Percentiles rank a stretch among this genome's conserved stretches.
These are phyloP conservation scores for Pterocles burchelli DNA, from an alignment of 2,113 vertebrate genomes.

Conservation along the genomic window DNA sequence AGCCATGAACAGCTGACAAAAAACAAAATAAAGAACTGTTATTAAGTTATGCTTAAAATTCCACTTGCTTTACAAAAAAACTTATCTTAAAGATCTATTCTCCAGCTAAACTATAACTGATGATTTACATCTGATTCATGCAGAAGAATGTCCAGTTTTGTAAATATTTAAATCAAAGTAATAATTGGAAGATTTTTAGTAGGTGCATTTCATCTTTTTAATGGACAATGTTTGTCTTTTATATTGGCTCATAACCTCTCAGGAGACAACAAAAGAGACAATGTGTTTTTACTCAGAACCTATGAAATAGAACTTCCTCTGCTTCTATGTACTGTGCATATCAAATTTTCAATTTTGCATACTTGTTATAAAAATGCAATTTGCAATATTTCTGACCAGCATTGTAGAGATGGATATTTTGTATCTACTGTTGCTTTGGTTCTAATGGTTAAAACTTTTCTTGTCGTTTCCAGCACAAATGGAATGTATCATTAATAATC, in stretches of 20 bases:
- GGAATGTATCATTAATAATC: background rate
- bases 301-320: background rate
- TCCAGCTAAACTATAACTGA: background rate
- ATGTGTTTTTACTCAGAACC: background rate
- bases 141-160: slow-evolving; percentile 53
- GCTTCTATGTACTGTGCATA: background rate
- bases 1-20: background rate
- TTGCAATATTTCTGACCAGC: background rate
- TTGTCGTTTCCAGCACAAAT: background rate
- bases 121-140: slow-evolving; percentile 51
- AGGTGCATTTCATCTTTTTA: slow-evolving; percentile 40
- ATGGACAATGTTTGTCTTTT: slow-evolving; percentile 35
- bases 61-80: background rate
- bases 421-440: background rate
- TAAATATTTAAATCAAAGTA: slow-evolving; percentile 68
- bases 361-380: background rate
- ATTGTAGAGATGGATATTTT: background rate
- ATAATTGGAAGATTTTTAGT: slow-evolving; percentile 55
- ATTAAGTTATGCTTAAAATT: background rate
- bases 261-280: background rate
- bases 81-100: slow-evolving; percentile 5
- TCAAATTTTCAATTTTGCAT: background rate
- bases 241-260: background rate
- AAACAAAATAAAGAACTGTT: background rate
- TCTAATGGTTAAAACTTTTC: background rate